A percentile compares a stretch with the other conserved stretches of the same genome.
Evolutionary conservation across 2,888 invertebrate species (phyloP).

Genomic region (Zhengitettix transpicula): DNA sequence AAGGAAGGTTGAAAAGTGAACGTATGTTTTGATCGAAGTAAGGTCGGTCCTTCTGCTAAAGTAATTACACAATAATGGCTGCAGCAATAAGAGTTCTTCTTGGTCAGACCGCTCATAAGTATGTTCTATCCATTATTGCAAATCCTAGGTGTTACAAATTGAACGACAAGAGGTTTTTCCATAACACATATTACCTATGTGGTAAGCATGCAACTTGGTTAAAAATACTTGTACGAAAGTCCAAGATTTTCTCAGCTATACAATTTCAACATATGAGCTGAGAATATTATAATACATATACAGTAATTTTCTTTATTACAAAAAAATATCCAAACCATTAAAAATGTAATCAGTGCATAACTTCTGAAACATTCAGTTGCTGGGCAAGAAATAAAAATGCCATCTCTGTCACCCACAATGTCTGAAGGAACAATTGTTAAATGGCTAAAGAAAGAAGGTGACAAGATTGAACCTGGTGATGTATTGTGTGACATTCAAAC

Average conservation of each 20-base stretch:
- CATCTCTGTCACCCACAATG: conserved; percentile 46
- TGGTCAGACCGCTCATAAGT: conserved; percentile 4
- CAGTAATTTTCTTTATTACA: background rate
- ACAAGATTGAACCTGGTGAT: conserved; percentile 35
- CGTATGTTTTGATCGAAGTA: too few species aligned
- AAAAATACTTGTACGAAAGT: background rate
- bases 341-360: background rate
- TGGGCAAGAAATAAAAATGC: conserved; percentile 33
- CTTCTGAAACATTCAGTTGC: conserved; percentile 18
- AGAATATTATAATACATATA: background rate
- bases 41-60: too few species aligned
- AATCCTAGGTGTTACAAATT: conserved; percentile 3
- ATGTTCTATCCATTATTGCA: conserved; percentile 5
- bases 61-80: conserved; percentile 3
- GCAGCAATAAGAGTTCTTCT: conserved; percentile 9
- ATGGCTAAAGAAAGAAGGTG: conserved; percentile 40
- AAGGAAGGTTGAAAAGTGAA: too few species aligned
- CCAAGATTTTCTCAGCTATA: too few species aligned
- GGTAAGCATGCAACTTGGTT: conserved; percentile 5
- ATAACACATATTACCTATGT: conserved; percentile 6
- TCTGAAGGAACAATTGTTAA: conserved; percentile 38
- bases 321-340: background rate
- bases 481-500: conserved; percentile 47
- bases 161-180: conserved; percentile 8
- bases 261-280: background rate